Conservation (phyloP, 2,888 invertebrate species). For the Meghimatium bilineatum region DNA sequence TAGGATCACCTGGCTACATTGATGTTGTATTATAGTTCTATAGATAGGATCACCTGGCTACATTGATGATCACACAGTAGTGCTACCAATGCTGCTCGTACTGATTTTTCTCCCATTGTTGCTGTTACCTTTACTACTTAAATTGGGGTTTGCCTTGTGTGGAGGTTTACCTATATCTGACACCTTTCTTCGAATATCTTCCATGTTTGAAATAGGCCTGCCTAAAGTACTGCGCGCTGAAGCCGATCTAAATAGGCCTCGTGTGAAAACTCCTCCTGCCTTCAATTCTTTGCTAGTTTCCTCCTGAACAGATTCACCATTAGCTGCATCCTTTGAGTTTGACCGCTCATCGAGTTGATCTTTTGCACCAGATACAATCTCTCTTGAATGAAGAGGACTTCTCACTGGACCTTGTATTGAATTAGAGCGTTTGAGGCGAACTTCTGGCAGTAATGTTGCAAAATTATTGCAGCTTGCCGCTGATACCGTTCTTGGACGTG, state of each 20-base stretch:
- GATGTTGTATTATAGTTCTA: too few species aligned
- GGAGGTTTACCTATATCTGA: background rate
- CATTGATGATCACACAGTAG: too few species aligned
- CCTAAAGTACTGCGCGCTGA: background rate
- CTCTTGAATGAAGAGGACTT: background rate
- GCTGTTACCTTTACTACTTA: background rate
- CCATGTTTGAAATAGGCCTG: background rate
- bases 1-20: too few species aligned
- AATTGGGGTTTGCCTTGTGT: background rate
- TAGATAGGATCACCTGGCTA: too few species aligned
- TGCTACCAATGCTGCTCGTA: too few species aligned
- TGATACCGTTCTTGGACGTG: background rate
- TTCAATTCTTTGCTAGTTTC: background rate
- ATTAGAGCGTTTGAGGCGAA: slow-evolving; percentile 9
- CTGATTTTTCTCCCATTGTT: background rate
- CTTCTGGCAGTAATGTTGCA: background rate
- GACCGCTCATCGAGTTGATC: background rate
- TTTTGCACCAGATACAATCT: too few species aligned
- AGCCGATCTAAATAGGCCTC: background rate
- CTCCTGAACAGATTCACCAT: background rate
- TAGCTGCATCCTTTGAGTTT: background rate
- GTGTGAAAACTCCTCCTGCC: background rate
- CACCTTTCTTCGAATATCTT: background rate
- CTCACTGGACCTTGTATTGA: background rate
- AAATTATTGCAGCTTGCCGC: background rate